Percentiles rank a stretch among this genome's conserved stretches.
Evolutionary conservation across 1,140 invertebrate species (phyloP).

Genomic region (Drosophila saltans): DNA sequence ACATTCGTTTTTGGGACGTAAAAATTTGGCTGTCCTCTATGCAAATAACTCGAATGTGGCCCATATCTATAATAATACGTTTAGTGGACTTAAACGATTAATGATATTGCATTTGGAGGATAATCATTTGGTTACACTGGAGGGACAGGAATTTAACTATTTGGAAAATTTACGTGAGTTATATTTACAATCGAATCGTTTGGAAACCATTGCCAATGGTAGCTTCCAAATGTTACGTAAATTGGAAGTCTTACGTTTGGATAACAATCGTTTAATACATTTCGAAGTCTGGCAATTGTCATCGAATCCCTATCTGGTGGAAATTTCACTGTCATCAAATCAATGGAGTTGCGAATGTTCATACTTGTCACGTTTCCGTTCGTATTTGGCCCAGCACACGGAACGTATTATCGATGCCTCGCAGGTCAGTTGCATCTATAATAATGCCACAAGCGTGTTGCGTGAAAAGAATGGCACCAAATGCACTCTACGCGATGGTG

Average conservation of each 20-base stretch:
- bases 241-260: conserved; percentile 92
- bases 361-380: conserved; percentile 90
- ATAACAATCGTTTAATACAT: conserved; percentile 92
- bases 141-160: conserved; percentile 93
- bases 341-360: conserved; percentile 95
- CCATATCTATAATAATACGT: conserved; percentile 93
- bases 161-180: conserved; percentile 92
- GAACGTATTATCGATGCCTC: conserved; percentile 89
- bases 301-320: conserved; percentile 90
- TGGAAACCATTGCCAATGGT: conserved; percentile 92
- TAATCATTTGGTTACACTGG: conserved; percentile 91
- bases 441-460: conserved; percentile 87
- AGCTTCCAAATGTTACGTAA: conserved; percentile 92
- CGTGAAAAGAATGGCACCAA: conserved; percentile 88
- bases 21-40: conserved; percentile 93
- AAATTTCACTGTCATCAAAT: conserved; percentile 92
- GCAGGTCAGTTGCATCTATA: conserved; percentile 88
- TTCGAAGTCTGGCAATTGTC: conserved; percentile 91
- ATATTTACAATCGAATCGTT: conserved; percentile 94
- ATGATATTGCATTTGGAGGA: conserved; percentile 92
- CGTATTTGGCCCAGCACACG: conserved; percentile 89
- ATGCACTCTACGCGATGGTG: conserved; percentile 87
- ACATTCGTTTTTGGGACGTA: conserved; percentile 95
- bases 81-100: conserved; percentile 92
- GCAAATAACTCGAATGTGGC: conserved; percentile 94